Percentiles rank a stretch among this genome's conserved stretches.
phyloP scores from a whole-genome alignment of 64 coral and sea anemone genomes.

The Pocillopora verrucosa region DNA sequence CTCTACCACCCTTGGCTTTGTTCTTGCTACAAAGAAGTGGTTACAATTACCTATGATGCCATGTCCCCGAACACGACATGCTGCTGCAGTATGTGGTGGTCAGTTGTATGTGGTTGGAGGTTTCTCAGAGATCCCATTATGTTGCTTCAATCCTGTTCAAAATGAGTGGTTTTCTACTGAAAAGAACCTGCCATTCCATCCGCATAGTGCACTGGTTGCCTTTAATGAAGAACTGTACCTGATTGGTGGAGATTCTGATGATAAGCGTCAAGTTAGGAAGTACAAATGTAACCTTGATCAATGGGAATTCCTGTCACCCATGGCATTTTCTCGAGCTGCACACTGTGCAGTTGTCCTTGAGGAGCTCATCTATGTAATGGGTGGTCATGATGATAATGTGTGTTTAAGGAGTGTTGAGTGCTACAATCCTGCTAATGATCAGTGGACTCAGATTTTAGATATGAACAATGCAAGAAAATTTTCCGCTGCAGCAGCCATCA shows the following conservation, averaged over 20 bases:
- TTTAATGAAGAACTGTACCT: conserved; percentile 22
- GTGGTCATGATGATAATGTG: not conserved
- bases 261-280: not conserved
- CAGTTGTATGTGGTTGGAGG: conserved; percentile 13
- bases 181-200: not conserved
- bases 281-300: not conserved
- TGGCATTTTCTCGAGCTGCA: not conserved
- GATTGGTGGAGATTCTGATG: conserved; percentile 10
- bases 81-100: conserved; percentile 40
- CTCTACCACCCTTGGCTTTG: not conserved
- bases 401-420: conserved; percentile 2
- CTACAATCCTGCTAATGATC: not conserved
- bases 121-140: not conserved
- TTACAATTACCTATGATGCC: not conserved
- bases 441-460: conserved; percentile 11
- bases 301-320: conserved; percentile 34
- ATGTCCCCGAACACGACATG: not conserved
- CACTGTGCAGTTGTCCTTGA: conserved; percentile 29
- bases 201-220: not conserved
- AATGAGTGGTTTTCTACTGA: not conserved
- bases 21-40: not conserved
- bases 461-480: conserved; percentile 4
- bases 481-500: not conserved
- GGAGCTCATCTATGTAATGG: conserved; percentile 26
- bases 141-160: not conserved